Conservation (phyloP, 2,888 invertebrate species). For the Drosophila meridiana region DNA sequence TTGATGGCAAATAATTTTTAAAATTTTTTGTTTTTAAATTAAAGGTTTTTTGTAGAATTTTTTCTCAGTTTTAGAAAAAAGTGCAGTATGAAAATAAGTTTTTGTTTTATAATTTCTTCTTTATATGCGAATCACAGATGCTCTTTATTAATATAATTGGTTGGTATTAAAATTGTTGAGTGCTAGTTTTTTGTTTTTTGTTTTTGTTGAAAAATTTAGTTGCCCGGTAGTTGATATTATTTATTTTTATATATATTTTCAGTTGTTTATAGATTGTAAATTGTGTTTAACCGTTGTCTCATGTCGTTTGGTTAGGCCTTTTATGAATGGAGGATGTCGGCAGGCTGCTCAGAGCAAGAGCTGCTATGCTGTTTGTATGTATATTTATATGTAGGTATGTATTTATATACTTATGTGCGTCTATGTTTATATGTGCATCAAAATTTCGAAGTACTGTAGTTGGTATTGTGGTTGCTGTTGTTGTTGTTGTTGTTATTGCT, state of each 20-base stretch:
- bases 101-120: slow-evolving; percentile 50
- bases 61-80: slow-evolving; percentile 56
- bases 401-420: slow-evolving; percentile 2
- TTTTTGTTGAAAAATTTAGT: slow-evolving; percentile 15
- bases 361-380: slow-evolving; percentile 12
- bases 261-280: slow-evolving; percentile 27
- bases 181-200: slow-evolving; percentile 30
- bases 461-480: slow-evolving; percentile 28
- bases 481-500: slow-evolving; percentile 26
- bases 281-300: slow-evolving; percentile 24
- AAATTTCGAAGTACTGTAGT: slow-evolving; percentile 13
- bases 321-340: slow-evolving; percentile 85
- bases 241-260: slow-evolving; percentile 28
- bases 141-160: slow-evolving; percentile 56
- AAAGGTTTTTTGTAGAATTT: slow-evolving; percentile 32
- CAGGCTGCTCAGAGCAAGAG: slow-evolving; percentile 69
- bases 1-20: slow-evolving; percentile 38
- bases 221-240: slow-evolving; percentile 32
- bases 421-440: slow-evolving; percentile 1
- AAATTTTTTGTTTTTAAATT: slow-evolving; percentile 52
- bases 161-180: slow-evolving; percentile 31
- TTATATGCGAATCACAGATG: slow-evolving; percentile 81
- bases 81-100: slow-evolving; percentile 82
- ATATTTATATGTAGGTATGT: not conserved
- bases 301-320: slow-evolving; percentile 82